A percentile compares a stretch with the other conserved stretches of the same genome.
These are phyloP conservation scores for Diplolepis rosae DNA, from an alignment of 2,888 invertebrate genomes.

Conservation along the genomic window DNA sequence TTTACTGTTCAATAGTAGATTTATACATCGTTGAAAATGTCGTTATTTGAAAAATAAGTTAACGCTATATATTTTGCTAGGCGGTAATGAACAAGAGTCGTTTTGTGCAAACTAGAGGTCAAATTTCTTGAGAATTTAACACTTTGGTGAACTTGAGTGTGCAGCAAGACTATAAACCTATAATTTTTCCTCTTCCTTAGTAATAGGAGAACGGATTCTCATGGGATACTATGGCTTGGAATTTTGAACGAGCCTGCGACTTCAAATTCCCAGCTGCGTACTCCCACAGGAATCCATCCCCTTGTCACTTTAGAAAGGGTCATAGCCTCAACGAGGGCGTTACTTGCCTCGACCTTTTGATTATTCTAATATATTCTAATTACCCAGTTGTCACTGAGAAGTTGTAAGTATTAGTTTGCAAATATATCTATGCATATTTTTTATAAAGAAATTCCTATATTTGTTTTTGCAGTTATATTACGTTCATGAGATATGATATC, in stretches of 20 bases:
- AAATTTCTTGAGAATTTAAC: slow-evolving; percentile 24
- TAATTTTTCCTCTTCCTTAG: slow-evolving; percentile 22
- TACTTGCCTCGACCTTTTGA: slow-evolving; percentile 30
- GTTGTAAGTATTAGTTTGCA: slow-evolving; percentile 17
- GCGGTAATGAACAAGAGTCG: neutral
- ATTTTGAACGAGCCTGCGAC: slow-evolving; percentile 22
- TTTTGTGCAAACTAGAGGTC: neutral
- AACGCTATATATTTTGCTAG: neutral
- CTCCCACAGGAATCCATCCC: slow-evolving; percentile 31
- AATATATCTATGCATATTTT: slow-evolving; percentile 5
- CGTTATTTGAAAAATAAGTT: too few relatives aligned
- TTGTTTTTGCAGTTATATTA: too few relatives aligned
- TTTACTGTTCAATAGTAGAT: too few relatives aligned
- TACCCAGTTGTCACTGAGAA: slow-evolving; percentile 6
- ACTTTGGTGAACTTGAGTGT: slow-evolving; percentile 14
- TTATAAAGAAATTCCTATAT: neutral
- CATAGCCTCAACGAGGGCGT: slow-evolving; percentile 30
- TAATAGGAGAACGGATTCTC: slow-evolving; percentile 22
- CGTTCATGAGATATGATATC: too few relatives aligned
- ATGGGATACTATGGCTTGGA: slow-evolving; percentile 27
- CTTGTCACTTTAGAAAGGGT: slow-evolving; percentile 25
- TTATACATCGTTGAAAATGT: too few relatives aligned
- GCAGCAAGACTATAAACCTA: slow-evolving; percentile 24
- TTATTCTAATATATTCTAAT: slow-evolving; percentile 31
- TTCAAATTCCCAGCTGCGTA: slow-evolving; percentile 28